phyloP scores from a whole-genome alignment of 2,797 vertebrate genomes.

The Premnoplex brunnescens region DNA sequence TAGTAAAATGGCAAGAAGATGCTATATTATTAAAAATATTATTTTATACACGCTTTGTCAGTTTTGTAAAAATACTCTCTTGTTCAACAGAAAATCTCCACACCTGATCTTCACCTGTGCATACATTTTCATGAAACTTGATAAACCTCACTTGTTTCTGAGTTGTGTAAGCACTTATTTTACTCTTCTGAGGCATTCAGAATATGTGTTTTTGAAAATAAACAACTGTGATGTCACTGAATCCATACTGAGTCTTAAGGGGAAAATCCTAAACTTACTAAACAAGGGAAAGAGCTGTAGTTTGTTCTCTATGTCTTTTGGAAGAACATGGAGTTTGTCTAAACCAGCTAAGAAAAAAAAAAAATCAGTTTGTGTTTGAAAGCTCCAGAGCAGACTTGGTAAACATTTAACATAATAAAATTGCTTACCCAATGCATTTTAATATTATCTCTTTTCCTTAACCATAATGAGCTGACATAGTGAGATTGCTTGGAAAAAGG shows the following conservation, averaged over 20 bases:
- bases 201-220: not conserved
- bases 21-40: not conserved
- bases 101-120: not conserved
- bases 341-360: not conserved
- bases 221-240: not conserved
- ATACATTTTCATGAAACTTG: not conserved
- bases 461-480: not conserved
- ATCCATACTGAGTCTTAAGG: not conserved
- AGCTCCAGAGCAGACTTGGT: not conserved
- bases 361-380: not conserved
- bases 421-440: not conserved
- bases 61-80: not conserved
- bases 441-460: not conserved
- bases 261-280: not conserved
- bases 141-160: not conserved
- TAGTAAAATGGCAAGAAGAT: not conserved
- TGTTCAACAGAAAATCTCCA: not conserved
- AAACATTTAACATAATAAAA: not conserved
- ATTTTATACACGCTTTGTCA: not conserved
- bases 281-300: not conserved
- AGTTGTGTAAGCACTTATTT: not conserved
- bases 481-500: not conserved
- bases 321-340: not conserved
- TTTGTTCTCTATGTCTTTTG: not conserved
- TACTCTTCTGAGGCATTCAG: not conserved